Evolutionary conservation across 2,113 vertebrate genomes (phyloP), one percentile per base, ranked within the genome.

Genomic region (Albula glossodonta): DNA sequence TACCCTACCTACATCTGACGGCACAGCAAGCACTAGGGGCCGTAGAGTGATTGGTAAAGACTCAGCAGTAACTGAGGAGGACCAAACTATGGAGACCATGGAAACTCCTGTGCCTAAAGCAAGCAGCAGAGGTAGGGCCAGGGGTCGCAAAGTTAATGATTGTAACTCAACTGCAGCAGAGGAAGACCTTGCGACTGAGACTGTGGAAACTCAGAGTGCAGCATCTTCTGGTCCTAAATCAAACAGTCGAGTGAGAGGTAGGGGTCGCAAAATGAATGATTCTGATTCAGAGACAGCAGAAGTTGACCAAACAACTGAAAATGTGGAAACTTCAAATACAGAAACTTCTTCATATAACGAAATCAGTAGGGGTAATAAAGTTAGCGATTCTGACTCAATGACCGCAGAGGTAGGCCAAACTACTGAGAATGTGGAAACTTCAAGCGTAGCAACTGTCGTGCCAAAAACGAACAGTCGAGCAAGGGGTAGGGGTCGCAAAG

Each of bases 1-100:
- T 83, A 41, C 77, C 48, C 52, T 17, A 1, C 60, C 86, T 41
- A 63, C 87, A 52, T 2, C 49, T 86, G n/a, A 7, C 6, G 3
- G 80, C 93, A 93, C 90, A 89, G 57, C 92, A 91, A 82, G 91
- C 91, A n/a, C 90, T 88, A 41, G 57, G 82, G 51, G 25, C 74
- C 77, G 11, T 51, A 82, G 9, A 31, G 25, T n/a, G 12, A 17
- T 9, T 5, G 70, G 78, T 22, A 17, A 6, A 17, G n/a, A 15
- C 56, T 2, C 51, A n/a, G 3, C 3, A 5, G 56, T n/a, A 74
- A 81, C 49, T 3, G 19, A 11, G 25, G 25, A 10, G 13, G 31
- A 60, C 51, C 81, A 31, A 41, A 66, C 19, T 19, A 7, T 8
- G 31, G 17, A 25, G 80, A 22, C 17, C 22, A 19, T 66, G 6